Evolutionary conservation across 2,888 invertebrate genomes (phyloP), one percentile per base, ranked within the genome.

Genomic region (Morpho achilles): DNA sequence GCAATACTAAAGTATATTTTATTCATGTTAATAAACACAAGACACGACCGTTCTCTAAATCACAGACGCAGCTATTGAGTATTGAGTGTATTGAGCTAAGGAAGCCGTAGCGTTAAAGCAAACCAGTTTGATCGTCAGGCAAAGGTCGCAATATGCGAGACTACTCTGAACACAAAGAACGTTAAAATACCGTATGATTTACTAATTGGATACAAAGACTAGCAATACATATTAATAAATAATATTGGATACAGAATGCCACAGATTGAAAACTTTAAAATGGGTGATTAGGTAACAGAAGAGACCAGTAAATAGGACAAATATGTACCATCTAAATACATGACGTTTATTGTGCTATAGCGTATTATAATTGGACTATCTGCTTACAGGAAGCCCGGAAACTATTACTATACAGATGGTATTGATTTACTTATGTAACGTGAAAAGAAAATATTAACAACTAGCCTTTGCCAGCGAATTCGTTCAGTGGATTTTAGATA

Each of bases 1-100:
- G 61, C 47, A 42, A 63, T 45, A 53, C 64, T 59, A 23, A 64
- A 61, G 55, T 64, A 60, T 45, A 60, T 10, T 53, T 61, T 65
- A 60, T 66, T 69, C 69, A 73, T 72, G 48, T 59, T 60, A 57
- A 46, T 7, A 46, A 41, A 57, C 9, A 23, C 22, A 57, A 39
- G 53, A 64, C 58, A 68, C 63, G 58, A 56, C 60, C 58, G 62
- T 44, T 52, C 58, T 41, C 44, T 16, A 47, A 48, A 23, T 43
- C 51, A 52, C 56, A 58, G 50, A 52, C 53, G 55, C 52, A 43
- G 49, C 55, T 62, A 64, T 58, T 60, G 63, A 62, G 55, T 62
- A 64, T 58, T 60, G 63, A 62, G 55, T 16, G 16, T 32, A 32
- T 5, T 32, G 32, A 32, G 32, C 5, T 32, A 32, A 58, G 50